Conservation (phyloP, 2,888 invertebrate genomes). For the Lobophora halterata region DNA sequence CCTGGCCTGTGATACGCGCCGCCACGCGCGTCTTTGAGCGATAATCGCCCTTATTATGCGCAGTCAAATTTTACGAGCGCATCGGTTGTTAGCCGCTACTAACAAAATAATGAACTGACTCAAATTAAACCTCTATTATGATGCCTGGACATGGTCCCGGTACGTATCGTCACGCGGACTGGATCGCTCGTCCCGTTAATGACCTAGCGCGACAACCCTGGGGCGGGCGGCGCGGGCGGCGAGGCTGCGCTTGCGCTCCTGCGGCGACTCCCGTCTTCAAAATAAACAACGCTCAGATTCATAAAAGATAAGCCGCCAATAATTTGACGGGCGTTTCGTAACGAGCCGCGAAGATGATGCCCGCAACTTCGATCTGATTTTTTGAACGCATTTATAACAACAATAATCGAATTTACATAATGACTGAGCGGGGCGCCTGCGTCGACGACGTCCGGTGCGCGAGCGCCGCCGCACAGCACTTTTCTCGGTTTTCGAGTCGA, state of each 20-base stretch:
- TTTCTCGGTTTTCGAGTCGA: slow-evolving; percentile 77
- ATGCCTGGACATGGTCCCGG: slow-evolving; percentile 54
- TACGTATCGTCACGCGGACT: slow-evolving; percentile 54
- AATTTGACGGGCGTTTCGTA: slow-evolving; percentile 53
- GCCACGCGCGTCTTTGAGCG: slow-evolving; percentile 57
- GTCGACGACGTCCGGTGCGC: slow-evolving; percentile 49
- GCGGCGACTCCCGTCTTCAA: slow-evolving; percentile 31
- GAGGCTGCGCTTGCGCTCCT: slow-evolving; percentile 18
- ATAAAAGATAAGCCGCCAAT: slow-evolving; percentile 50
- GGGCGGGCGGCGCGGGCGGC: slow-evolving; percentile 4
- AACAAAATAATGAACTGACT: slow-evolving; percentile 66
- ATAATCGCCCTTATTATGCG: slow-evolving; percentile 74
- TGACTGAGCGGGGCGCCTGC: slow-evolving; percentile 74
- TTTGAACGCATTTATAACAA: slow-evolving; percentile 56
- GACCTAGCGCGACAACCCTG: slow-evolving; percentile 40
- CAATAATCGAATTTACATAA: slow-evolving; percentile 72
- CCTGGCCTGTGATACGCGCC: slow-evolving; percentile 51
- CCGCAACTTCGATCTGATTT: slow-evolving; percentile 44
- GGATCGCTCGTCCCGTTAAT: slow-evolving; percentile 55
- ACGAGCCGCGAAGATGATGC: slow-evolving; percentile 53
- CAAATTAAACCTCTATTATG: slow-evolving; percentile 66
- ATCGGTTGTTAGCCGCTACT: slow-evolving; percentile 68
- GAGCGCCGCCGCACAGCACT: slow-evolving; percentile 55
- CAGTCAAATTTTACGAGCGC: slow-evolving; percentile 78
- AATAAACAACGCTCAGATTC: slow-evolving; percentile 42